These are phyloP conservation scores for Scaptomyza pallida DNA, from an alignment of 1,140 invertebrate species.

Conservation along the genomic window DNA sequence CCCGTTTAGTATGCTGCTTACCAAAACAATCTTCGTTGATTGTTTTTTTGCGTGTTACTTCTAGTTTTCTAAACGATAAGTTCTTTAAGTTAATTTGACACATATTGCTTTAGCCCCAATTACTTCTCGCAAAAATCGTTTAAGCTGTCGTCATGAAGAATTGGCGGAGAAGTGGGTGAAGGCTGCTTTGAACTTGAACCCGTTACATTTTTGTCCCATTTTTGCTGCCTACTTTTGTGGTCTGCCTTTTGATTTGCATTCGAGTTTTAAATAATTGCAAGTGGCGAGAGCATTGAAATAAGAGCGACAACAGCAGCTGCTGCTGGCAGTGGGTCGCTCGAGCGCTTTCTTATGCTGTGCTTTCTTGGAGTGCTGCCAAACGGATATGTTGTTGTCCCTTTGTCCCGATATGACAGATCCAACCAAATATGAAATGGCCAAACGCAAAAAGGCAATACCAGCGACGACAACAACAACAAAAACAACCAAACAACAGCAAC, in stretches of 20 bases:
- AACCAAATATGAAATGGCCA: slow-evolving; percentile 68
- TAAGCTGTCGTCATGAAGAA: neutral
- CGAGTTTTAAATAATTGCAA: slow-evolving; percentile 62
- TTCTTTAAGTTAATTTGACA: neutral
- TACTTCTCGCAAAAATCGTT: neutral
- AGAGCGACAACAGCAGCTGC: slow-evolving; percentile 40
- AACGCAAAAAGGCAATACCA: slow-evolving; percentile 16
- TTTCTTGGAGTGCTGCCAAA: slow-evolving; percentile 54
- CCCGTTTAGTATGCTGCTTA: too few relatives aligned
- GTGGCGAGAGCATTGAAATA: slow-evolving; percentile 29
- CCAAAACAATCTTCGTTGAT: too few relatives aligned
- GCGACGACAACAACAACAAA: neutral
- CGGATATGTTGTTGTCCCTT: slow-evolving; percentile 54
- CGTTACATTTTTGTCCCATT: slow-evolving; percentile 20
- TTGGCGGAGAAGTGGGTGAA: neutral
- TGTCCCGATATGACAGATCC: slow-evolving; percentile 46
- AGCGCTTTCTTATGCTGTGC: slow-evolving; percentile 4
- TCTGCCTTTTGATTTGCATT: slow-evolving; percentile 66
- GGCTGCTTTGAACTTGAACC: slow-evolving; percentile 62
- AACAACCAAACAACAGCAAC: neutral
- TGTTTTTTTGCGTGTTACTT: neutral
- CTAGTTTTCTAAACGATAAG: neutral
- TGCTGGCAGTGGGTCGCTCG: slow-evolving; percentile 26
- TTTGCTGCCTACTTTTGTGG: slow-evolving; percentile 40
- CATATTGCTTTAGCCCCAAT: too few relatives aligned